Percentiles rank a stretch among this genome's conserved stretches.
Evolutionary conservation across 2,888 invertebrate genomes (phyloP).

Genomic region (Lydus trimaculatus): DNA sequence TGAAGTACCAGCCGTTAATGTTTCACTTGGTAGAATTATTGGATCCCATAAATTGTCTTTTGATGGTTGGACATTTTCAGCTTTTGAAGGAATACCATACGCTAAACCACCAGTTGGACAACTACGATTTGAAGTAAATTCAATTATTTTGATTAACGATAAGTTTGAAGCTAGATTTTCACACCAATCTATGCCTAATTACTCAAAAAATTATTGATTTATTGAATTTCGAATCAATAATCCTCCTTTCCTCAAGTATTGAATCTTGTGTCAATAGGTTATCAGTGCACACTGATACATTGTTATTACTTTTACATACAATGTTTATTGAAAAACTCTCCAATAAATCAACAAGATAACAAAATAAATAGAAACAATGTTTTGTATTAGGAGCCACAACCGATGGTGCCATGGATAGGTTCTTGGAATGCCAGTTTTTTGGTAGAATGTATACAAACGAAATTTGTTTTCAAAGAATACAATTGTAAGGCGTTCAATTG

Average conservation of each 20-base stretch:
- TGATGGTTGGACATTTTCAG: slow-evolving; percentile 15
- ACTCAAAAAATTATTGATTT: too few relatives aligned
- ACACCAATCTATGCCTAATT: too few relatives aligned
- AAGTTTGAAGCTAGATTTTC: too few relatives aligned
- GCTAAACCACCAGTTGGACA: slow-evolving; percentile 25
- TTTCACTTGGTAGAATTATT: background rate
- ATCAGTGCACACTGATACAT: too few relatives aligned
- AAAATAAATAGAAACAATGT: background rate
- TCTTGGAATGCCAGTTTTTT: slow-evolving; percentile 68
- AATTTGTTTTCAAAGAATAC: background rate
- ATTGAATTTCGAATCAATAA: too few relatives aligned
- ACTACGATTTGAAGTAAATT: slow-evolving; percentile 17
- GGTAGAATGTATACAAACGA: slow-evolving; percentile 13
- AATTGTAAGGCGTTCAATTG: background rate
- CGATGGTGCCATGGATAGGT: slow-evolving; percentile 66
- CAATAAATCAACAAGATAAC: too few relatives aligned
- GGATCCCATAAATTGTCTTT: slow-evolving; percentile 1
- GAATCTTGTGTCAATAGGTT: too few relatives aligned
- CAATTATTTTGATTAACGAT: background rate
- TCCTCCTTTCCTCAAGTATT: too few relatives aligned
- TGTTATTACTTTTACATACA: too few relatives aligned
- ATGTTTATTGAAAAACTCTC: too few relatives aligned
- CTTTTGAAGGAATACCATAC: slow-evolving; percentile 25
- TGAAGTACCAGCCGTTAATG: background rate
- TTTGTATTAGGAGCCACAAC: slow-evolving; percentile 64